Percentiles rank a stretch among this genome's conserved stretches.
Conservation (phyloP, 2,888 invertebrate species). For the Sussaba pulchella region DNA sequence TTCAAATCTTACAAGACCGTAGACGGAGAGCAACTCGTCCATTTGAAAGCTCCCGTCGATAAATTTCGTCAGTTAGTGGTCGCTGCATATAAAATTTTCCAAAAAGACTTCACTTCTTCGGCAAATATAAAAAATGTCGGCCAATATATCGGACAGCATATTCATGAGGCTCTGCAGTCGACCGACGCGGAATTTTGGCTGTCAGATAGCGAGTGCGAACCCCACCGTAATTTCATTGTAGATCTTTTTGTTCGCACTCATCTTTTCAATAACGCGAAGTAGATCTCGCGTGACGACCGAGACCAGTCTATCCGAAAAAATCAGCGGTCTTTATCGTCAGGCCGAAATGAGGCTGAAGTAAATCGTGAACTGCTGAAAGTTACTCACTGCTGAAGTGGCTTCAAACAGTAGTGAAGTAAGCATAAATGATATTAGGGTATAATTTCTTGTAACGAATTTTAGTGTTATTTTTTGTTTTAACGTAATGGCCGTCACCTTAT, state of each 20-base stretch:
- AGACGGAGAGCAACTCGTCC: constrained; percentile 39
- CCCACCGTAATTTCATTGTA: constrained; percentile 32
- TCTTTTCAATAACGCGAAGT: constrained; percentile 28
- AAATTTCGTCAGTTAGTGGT: constrained; percentile 50
- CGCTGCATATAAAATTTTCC: constrained; percentile 28
- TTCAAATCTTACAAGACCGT: constrained; percentile 44
- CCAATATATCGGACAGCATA: constrained; percentile 14
- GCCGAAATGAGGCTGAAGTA: background rate
- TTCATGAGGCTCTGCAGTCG: constrained; percentile 15
- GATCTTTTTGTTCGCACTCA: constrained; percentile 37
- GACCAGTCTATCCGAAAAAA: constrained; percentile 11
- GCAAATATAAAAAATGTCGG: background rate
- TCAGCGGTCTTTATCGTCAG: background rate
- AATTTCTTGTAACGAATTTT: background rate
- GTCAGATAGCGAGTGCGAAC: constrained; percentile 8
- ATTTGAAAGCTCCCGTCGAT: constrained; percentile 41
- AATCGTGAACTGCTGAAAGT: constrained; percentile 32
- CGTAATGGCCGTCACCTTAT: background rate
- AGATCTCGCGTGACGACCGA: constrained; percentile 36
- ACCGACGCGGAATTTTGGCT: constrained; percentile 23
- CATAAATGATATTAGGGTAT: background rate
- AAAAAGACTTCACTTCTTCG: constrained; percentile 22
- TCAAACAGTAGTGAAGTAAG: background rate
- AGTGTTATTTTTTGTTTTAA: background rate
- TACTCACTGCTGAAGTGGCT: constrained; percentile 22